Evolutionary conservation across 2,888 invertebrate species (phyloP), one percentile per base, ranked within the genome.

Genomic region (Spisula solida): DNA sequence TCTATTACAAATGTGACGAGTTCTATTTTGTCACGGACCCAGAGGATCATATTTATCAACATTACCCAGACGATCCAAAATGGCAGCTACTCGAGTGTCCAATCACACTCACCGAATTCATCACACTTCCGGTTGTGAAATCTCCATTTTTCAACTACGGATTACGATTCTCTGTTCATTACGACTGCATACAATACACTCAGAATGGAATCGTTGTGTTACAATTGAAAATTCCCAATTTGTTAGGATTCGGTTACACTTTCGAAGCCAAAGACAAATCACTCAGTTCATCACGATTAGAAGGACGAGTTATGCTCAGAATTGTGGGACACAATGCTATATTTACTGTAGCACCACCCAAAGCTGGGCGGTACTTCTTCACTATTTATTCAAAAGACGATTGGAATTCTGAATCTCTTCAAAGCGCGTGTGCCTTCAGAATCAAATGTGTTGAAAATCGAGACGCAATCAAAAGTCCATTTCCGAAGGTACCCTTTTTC

Each of bases 31-130:
- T 96, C 82, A 96, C 96, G 0, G 96, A 96, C 88, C 96, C 96
- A 0, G 96, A 96, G 88, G 96, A 96, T 56, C 96, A 96, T 89
- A 96, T 96, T 84, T 96, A 96, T 86, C 96, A 96, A 89, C 96
- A 96, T 88, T 96, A 95, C 85, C 96, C 96, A 0, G 96, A 96
- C 85, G 96, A 96, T 82, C 95, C 95, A 29, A 94, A 94, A 87
- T 97, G 97, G 97, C 97, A 97, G 95, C 96, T 97, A 12, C 94
- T 97, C 86, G 96, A 96, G 91, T 95, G 95, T 89, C 97, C 97
- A 8, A 94, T 97, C 78, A 95, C 96, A 10, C 92, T 97, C 89
- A 96, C 96, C 14, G 96, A 97, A 81, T 97, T 97, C 94, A 96
- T 97, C 79, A 94, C 95, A 48, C 95, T 97, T 70, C 97, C 97